Base-by-base conservation (phyloP, 23 tunicate genomes). In the Oikopleura vanhoeffeni region DNA sequence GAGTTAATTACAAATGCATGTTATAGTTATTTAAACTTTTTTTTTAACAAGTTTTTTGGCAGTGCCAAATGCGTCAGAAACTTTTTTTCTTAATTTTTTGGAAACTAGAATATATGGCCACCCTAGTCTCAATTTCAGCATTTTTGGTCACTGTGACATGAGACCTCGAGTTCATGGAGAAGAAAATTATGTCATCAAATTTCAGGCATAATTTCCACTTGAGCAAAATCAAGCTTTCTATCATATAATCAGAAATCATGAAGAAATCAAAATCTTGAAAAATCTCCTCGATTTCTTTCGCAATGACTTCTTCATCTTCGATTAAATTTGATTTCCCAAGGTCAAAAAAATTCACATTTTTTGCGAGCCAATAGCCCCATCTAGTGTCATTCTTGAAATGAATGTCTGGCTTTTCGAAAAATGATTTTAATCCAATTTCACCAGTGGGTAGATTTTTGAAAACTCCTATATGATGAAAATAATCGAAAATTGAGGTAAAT, bases 301-400 rank as follows among this genome's bases (percentile, higher is more conserved):
- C 34, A 71, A 71, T 71, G 27, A 18, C 79, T 2, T 18, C 27
- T 71, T 71, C 79, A 32, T 71, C 32, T 30, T 18, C 27, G 2
- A 24, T 32, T 33, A 18, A 3, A 71, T 71, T 71, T 30, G 79
- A 71, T 2, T 13, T 13, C 2, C 79, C 79, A 32, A 71, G 79
- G 38, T 71, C 79, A 30, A 71, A 71, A 30, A 71, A 71, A 38
- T 71, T 71, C 3, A 30, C 2, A 30, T 71, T 71, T 32, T 32
- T 71, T 30, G 79, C 79, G 4, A 71, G 2, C 79, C 79, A 71
- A 18, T 28, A 30, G 4, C 79, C 79, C 79, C 79, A 71, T 49
- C 64, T 49, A 71, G 79, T 13, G 2, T 71, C 35, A 13, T 30
- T 71, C 2, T 33, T 38, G 38, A 71, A 28, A 30, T 71, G 32